Percentiles rank a stretch among this genome's conserved stretches.
Conservation (phyloP, 2,113 vertebrate genomes). For the Paradisaea rubra region DNA sequence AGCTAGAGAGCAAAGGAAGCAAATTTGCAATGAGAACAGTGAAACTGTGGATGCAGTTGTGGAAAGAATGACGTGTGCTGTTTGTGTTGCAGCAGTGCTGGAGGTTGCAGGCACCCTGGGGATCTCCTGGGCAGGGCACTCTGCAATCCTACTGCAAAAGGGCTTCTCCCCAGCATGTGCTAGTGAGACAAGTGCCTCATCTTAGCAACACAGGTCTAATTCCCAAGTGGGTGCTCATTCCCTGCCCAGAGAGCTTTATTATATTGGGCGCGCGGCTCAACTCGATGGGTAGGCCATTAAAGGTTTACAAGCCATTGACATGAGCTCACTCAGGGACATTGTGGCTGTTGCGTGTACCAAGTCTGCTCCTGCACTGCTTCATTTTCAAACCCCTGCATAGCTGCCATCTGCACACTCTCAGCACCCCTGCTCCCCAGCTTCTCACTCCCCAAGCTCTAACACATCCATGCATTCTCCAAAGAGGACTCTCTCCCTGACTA, state of each 20-base stretch:
- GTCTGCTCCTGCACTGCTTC: background rate
- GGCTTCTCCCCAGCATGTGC: background rate
- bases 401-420: background rate
- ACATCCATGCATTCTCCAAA: background rate
- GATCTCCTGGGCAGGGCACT: background rate
- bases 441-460: background rate
- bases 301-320: slow-evolving; percentile 1
- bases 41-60: background rate
- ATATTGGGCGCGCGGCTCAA: background rate
- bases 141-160: background rate
- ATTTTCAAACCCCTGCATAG: background rate
- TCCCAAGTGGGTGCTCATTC: background rate
- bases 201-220: background rate
- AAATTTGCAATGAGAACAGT: slow-evolving; percentile 29
- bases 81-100: background rate
- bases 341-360: background rate
- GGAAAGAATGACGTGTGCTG: background rate
- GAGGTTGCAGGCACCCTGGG: background rate
- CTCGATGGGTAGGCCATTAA: background rate
- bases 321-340: background rate
- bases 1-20: slow-evolving; percentile 15
- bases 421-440: background rate
- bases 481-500: background rate
- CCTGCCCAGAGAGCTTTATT: background rate
- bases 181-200: background rate